Percentiles rank a stretch among this genome's conserved stretches.
These are phyloP conservation scores for Kryptopterus vitreolus DNA, from an alignment of 2,797 vertebrate species.

Conservation along the genomic window DNA sequence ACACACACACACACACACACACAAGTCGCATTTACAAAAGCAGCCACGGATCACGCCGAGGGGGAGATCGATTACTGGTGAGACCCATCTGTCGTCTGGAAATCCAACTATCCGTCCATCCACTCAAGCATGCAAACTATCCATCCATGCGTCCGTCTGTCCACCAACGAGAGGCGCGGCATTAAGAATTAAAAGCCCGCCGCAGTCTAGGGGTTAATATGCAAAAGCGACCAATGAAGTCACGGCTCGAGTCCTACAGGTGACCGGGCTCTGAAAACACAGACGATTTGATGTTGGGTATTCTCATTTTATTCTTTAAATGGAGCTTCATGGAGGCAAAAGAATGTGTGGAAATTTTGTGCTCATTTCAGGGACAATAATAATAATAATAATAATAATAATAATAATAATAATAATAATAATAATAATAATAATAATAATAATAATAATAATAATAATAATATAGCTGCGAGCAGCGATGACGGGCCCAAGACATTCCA, in stretches of 20 bases:
- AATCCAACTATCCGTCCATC: conserved; percentile 47
- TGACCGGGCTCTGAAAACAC: background rate
- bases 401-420: no score
- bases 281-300: background rate
- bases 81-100: conserved; percentile 53
- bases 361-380: no score
- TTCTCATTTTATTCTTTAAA: background rate
- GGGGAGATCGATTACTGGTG: conserved; percentile 55
- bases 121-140: conserved; percentile 38
- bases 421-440: no score
- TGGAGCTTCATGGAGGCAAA: background rate
- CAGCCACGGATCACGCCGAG: conserved; percentile 38
- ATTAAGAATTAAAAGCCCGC: conserved; percentile 17
- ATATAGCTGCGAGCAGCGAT: no score
- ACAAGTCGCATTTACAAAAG: conserved; percentile 32
- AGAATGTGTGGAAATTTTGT: background rate
- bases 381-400: no score
- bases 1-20: no score
- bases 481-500: no score
- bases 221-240: background rate
- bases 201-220: background rate
- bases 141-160: conserved; percentile 21
- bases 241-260: background rate
- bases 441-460: no score
- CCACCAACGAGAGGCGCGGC: background rate